phyloP scores from a whole-genome alignment of 1,140 invertebrate species.

The Calliphora vicina region DNA sequence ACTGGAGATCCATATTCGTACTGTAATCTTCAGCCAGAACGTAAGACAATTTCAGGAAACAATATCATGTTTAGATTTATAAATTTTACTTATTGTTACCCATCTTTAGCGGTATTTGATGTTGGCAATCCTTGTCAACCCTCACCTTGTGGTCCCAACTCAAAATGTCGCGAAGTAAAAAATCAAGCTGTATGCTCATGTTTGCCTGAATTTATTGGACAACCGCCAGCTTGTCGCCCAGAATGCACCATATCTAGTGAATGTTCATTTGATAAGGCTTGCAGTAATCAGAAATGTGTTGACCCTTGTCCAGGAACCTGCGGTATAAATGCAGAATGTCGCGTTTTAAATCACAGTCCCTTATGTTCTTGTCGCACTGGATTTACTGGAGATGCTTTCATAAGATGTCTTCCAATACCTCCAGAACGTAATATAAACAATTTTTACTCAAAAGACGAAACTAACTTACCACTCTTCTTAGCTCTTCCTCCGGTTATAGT shows the following conservation, averaged over 20 bases:
- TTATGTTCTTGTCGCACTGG: conserved; percentile 79
- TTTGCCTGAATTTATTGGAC: conserved; percentile 76
- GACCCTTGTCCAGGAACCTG: conserved; percentile 86
- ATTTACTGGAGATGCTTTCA: conserved; percentile 85
- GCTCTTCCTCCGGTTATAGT: conserved; percentile 51
- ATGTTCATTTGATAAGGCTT: conserved; percentile 79
- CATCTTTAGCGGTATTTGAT: conserved; percentile 50
- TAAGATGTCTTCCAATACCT: conserved; percentile 68
- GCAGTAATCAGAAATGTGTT: conserved; percentile 82
- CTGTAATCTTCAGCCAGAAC: conserved; percentile 68
- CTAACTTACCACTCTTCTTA: conserved; percentile 52
- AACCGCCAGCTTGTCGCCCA: conserved; percentile 79
- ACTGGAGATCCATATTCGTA: conserved; percentile 75
- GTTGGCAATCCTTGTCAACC: conserved; percentile 75
- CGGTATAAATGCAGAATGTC: conserved; percentile 79
- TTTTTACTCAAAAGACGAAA: neutral
- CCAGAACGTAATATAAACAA: conserved; percentile 42
- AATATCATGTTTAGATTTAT: neutral
- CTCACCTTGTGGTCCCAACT: conserved; percentile 73
- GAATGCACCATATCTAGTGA: conserved; percentile 85
- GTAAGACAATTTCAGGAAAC: conserved; percentile 63
- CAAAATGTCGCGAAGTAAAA: conserved; percentile 74
- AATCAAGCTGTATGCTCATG: conserved; percentile 84
- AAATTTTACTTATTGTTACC: conserved; percentile 43
- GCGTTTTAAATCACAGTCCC: conserved; percentile 83